Evolutionary conservation across 2,888 invertebrate species (phyloP).

Genomic region (Euclidia mi): DNA sequence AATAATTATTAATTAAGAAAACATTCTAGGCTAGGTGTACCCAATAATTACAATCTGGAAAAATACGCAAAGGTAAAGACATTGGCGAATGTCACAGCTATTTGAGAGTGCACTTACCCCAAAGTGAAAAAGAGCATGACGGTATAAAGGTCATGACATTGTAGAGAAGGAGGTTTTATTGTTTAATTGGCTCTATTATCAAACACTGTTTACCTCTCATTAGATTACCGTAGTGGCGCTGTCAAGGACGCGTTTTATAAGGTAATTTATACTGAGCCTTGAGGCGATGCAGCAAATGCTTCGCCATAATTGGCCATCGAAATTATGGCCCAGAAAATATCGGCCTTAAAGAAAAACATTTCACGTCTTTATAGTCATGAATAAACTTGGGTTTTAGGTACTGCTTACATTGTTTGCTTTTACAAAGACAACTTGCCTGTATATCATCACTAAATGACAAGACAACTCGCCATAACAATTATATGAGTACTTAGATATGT

Average conservation of each 20-base stretch:
- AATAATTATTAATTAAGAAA: no score
- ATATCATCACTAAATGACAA: no score
- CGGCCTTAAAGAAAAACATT: constrained; percentile 34
- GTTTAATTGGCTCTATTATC: constrained; percentile 1
- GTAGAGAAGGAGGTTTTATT: neutral
- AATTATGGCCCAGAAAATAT: constrained; percentile 68
- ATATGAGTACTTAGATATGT: no score
- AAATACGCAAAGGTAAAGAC: no score
- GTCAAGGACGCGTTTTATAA: neutral
- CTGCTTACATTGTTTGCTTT: neutral
- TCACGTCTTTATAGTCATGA: constrained; percentile 26
- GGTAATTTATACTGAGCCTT: neutral
- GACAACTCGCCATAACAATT: no score
- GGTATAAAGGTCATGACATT: neutral
- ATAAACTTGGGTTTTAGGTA: constrained; percentile 14
- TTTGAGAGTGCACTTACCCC: constrained; percentile 13
- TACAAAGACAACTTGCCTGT: no score
- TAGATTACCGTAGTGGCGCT: constrained; percentile 7
- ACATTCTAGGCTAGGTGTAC: no score
- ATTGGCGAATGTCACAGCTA: no score
- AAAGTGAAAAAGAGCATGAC: constrained; percentile 3
- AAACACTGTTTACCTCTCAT: neutral
- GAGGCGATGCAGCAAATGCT: constrained; percentile 13
- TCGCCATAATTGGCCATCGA: constrained; percentile 53
- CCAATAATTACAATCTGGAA: no score